Conservation (phyloP, 2,888 invertebrate species). For the Troglohyphantes excavatus region DNA sequence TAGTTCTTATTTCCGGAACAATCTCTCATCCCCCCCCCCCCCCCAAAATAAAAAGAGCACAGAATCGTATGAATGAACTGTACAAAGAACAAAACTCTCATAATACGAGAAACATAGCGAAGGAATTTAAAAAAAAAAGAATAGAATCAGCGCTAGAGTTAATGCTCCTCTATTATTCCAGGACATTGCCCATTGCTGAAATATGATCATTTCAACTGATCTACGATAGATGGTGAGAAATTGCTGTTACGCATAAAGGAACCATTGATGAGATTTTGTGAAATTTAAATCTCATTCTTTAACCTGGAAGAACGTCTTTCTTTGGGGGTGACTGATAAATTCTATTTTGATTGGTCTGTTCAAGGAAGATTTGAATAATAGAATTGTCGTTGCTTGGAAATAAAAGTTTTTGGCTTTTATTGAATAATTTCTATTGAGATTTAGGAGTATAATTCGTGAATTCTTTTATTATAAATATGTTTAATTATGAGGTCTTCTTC, state of each 20-base stretch:
- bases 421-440: no score
- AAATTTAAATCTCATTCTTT: constrained; percentile 24
- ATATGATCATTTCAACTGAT: constrained; percentile 70
- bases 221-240: constrained; percentile 34
- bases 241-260: constrained; percentile 2
- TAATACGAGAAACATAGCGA: constrained; percentile 51
- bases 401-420: no score
- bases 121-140: constrained; percentile 27
- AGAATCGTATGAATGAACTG: constrained; percentile 58
- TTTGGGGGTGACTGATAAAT: no score
- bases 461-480: no score
- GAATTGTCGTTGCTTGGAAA: no score
- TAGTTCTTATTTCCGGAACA: constrained; percentile 72
- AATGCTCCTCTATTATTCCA: constrained; percentile 74
- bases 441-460: no score
- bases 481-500: no score
- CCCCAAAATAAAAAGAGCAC: constrained; percentile 54
- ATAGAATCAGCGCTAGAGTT: constrained; percentile 63
- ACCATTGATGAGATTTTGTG: constrained; percentile 7
- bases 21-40: constrained; percentile 73
- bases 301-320: no score
- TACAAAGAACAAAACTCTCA: constrained; percentile 60
- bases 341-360: no score
- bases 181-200: constrained; percentile 72
- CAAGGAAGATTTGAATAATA: no score